Conservation (phyloP, 2,888 invertebrate genomes). For the Idaea aversata region DNA sequence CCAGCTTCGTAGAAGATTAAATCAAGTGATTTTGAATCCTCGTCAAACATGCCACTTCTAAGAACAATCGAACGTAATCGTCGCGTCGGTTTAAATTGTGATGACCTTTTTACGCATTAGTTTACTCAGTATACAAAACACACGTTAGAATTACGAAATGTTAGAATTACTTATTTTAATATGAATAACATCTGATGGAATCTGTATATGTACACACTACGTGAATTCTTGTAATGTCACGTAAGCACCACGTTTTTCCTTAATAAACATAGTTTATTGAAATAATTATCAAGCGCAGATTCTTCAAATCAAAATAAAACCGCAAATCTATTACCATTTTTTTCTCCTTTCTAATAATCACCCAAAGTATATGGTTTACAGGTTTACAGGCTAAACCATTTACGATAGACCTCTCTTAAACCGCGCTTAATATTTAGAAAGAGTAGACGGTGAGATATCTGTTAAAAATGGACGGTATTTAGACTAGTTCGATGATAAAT, state of each 20-base stretch:
- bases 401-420: conserved; percentile 13
- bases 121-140: not conserved
- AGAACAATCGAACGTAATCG: not conserved
- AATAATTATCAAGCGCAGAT: not conserved
- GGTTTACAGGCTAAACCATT: not conserved
- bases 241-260: not conserved
- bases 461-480: conserved; percentile 33
- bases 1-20: too few relatives aligned
- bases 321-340: too few relatives aligned
- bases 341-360: not conserved
- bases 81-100: not conserved
- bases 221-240: not conserved
- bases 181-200: too few relatives aligned
- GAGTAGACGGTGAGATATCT: conserved; percentile 29
- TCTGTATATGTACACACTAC: not conserved
- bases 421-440: conserved; percentile 14
- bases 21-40: too few relatives aligned
- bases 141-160: not conserved
- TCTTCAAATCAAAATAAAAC: not conserved
- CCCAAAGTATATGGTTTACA: not conserved
- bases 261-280: not conserved
- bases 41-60: too few relatives aligned
- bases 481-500: conserved; percentile 37
- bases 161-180: not conserved
- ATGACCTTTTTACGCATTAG: not conserved